Evolutionary conservation across 2,797 vertebrate genomes (phyloP).

Genomic region (Phaenicophaeus curvirostris): DNA sequence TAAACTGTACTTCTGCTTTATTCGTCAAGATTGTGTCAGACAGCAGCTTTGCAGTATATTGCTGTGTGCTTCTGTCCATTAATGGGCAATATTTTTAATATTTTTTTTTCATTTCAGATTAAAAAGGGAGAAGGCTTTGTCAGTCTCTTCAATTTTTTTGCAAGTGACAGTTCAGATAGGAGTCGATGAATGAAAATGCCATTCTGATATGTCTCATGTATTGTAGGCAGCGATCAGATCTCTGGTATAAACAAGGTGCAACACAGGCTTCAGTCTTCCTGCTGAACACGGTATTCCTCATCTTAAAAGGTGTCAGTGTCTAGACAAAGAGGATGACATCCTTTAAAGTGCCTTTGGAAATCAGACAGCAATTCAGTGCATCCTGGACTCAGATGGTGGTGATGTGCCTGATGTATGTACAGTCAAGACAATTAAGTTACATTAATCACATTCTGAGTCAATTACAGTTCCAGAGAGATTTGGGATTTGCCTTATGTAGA

Average conservation of each 20-base stretch:
- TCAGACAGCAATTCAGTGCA: conserved; percentile 53
- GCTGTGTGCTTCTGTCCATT: conserved; percentile 13
- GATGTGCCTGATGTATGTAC: conserved; percentile 69
- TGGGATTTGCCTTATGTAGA: conserved; percentile 58
- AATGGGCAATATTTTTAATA: conserved; percentile 24
- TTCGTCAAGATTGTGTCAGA: not conserved
- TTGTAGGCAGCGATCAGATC: conserved; percentile 40
- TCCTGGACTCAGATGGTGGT: conserved; percentile 63
- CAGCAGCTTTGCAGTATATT: conserved; percentile 32
- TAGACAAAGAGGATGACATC: conserved; percentile 63
- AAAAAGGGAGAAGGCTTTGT: conserved; percentile 42
- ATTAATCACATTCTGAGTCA: conserved; percentile 75
- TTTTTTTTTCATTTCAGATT: conserved; percentile 51
- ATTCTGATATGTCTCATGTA: conserved; percentile 20
- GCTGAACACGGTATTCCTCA: conserved; percentile 39
- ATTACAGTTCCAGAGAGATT: conserved; percentile 67
- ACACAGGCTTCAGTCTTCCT: not conserved
- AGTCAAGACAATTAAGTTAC: conserved; percentile 74
- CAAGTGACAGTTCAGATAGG: conserved; percentile 52
- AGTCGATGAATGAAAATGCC: conserved; percentile 57
- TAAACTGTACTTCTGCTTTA: not conserved
- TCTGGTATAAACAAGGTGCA: conserved; percentile 51
- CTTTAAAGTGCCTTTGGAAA: conserved; percentile 67
- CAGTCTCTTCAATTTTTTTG: conserved; percentile 39
- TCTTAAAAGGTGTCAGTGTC: conserved; percentile 62